Evolutionary conservation across 2,888 invertebrate species (phyloP).

Genomic region (Ypsolopha scabrella): DNA sequence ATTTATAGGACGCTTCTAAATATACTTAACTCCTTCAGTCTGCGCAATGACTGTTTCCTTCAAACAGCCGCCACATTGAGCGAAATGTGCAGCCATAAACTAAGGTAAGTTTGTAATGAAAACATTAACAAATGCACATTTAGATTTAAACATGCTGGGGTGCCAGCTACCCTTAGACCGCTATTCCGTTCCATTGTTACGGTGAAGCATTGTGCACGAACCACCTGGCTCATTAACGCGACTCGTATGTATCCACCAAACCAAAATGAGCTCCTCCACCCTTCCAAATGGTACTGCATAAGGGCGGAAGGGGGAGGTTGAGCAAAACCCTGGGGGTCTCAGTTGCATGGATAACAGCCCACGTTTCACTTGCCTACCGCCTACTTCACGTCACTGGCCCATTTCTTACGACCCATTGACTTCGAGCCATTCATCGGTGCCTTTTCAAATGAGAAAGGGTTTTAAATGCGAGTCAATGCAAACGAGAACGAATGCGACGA

Average conservation of each 20-base stretch:
- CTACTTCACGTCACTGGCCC: constrained; percentile 48
- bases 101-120: background rate
- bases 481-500: constrained; percentile 25
- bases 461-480: constrained; percentile 46
- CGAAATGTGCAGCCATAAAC: background rate
- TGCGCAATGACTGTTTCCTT: background rate
- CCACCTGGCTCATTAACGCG: constrained; percentile 60
- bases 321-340: constrained; percentile 5
- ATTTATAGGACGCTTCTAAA: constrained; percentile 56
- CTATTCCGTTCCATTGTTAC: constrained; percentile 33
- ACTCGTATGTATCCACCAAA: constrained; percentile 3
- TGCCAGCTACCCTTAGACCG: constrained; percentile 23
- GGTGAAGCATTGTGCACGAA: constrained; percentile 40
- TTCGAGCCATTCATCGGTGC: constrained; percentile 56
- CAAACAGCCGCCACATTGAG: background rate
- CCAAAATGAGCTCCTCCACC: background rate
- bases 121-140: constrained; percentile 1
- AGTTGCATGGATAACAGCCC: constrained; percentile 5
- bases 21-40: constrained; percentile 35
- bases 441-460: constrained; percentile 56
- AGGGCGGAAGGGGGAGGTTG: background rate
- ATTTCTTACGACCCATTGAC: constrained; percentile 68
- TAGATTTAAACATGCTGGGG: constrained; percentile 3
- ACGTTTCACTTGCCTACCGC: constrained; percentile 36
- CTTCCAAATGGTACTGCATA: background rate